Base-by-base conservation (phyloP, 2,797 vertebrate species). In the Hylomyscus alleni region DNA sequence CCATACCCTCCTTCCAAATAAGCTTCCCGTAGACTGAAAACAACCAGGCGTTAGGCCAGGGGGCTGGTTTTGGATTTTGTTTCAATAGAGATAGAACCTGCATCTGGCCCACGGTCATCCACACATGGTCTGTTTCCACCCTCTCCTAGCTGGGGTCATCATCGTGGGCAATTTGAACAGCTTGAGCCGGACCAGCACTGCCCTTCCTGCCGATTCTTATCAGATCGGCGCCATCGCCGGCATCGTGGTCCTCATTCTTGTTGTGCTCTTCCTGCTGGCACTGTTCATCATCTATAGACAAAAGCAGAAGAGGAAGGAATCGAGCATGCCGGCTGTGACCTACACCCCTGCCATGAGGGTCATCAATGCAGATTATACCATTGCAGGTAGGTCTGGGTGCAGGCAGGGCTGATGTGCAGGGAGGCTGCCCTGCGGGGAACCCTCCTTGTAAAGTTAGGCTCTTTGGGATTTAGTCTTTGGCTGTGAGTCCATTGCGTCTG, bases 211-310 rank as follows among this genome's bases (percentile, higher is more conserved):
- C 24, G 99, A 99, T 95, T 99, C 99, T 62, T 99, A 99, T 98
- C 99, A 99, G 99, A 99, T 99, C 8, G 99, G 99, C 37, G 99
- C 99, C 94, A 99, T 99, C 7, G 98, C 99, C 0, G 99, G 99
- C 93, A 99, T 99, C 98, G 98, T 99, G 50, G 97, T 99, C 96
- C 99, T 99, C 83, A 99, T 99, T 58, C 98, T 99, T 24, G 98
- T 99, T 87, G 99, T 99, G 87, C 99, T 99, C 95, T 99, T 99
- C 97, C 99, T 99, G 87, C 98, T 99, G 85, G 99, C 99, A 2
- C 98, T 99, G 93, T 99, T 99, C 98, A 97, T 99, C 97, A 98
- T 99, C 98, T 99, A 99, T 97, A 98, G 99, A 97, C 99, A 99
- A 58, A 99, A 99, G 97, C 99, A 99, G 98, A 99, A 99, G 97